phyloP scores from a whole-genome alignment of 1,140 invertebrate species.

The Drosophila punjabiensis region DNA sequence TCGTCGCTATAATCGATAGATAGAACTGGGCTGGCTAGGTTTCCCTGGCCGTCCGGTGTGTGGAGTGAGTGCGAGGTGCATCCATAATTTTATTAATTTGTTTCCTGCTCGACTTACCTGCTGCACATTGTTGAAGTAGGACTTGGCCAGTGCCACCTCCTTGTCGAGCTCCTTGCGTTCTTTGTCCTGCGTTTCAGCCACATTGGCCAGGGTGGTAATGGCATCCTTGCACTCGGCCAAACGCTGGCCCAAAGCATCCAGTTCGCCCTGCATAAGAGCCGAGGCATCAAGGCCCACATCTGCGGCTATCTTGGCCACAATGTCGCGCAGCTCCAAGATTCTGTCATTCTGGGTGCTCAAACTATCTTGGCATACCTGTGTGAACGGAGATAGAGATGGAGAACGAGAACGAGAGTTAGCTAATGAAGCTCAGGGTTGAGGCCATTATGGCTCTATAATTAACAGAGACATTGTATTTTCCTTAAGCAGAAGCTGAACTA shows the following conservation, averaged over 20 bases:
- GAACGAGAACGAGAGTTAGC: conserved; percentile 25
- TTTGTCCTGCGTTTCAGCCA: conserved; percentile 89
- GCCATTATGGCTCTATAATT: conserved; percentile 21
- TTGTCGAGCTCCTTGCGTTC: conserved; percentile 86
- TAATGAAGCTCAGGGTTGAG: conserved; percentile 36
- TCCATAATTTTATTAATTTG: conserved; percentile 24
- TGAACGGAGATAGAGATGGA: conserved; percentile 14
- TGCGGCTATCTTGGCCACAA: conserved; percentile 91
- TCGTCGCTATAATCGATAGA: conserved; percentile 61
- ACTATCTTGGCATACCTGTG: conserved; percentile 91
- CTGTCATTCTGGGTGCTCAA: conserved; percentile 89
- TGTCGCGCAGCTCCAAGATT: conserved; percentile 89
- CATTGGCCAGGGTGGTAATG: conserved; percentile 90
- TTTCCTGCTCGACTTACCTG: conserved; percentile 86
- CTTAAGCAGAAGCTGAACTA: not conserved
- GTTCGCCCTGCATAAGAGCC: conserved; percentile 90
- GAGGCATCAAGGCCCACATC: conserved; percentile 90
- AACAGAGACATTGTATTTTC: conserved; percentile 8
- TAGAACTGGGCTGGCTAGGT: not conserved
- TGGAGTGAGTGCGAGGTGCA: not conserved
- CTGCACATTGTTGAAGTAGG: conserved; percentile 88
- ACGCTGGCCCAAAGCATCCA: conserved; percentile 91
- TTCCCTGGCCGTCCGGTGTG: not conserved
- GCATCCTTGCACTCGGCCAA: conserved; percentile 91
- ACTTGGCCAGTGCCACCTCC: conserved; percentile 87